Conservation (phyloP, 2,888 invertebrate genomes). For the Notocelia uddmanniana region DNA sequence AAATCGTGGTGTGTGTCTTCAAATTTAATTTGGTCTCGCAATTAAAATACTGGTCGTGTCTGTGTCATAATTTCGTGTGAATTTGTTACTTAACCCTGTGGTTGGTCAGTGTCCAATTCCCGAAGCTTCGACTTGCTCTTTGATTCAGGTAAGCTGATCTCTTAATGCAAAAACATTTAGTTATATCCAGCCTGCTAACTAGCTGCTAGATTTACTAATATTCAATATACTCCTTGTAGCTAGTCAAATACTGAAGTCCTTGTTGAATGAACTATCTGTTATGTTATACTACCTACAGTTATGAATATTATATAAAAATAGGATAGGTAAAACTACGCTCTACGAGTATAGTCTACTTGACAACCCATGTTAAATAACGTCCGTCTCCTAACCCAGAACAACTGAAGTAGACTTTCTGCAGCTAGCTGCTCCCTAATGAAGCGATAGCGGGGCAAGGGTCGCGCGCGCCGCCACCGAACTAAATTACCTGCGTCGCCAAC, state of each 20-base stretch:
- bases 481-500: constrained; percentile 39
- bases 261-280: too few relatives aligned
- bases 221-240: too few relatives aligned
- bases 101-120: neutral
- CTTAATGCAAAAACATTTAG: neutral
- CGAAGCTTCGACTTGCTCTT: neutral
- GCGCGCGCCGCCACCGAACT: constrained; percentile 41
- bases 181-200: neutral
- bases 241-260: too few relatives aligned
- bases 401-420: constrained; percentile 17
- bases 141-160: neutral
- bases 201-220: too few relatives aligned
- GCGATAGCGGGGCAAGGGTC: constrained; percentile 48
- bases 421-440: constrained; percentile 45
- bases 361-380: neutral
- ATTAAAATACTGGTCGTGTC: neutral
- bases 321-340: neutral
- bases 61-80: neutral
- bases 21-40: neutral
- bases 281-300: neutral
- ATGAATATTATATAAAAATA: neutral
- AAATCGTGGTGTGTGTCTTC: neutral
- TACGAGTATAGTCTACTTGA: neutral
- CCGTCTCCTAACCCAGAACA: neutral
- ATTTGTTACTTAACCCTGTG: neutral